Evolutionary conservation across 2,888 invertebrate genomes (phyloP).

Genomic region (Abrostola tripartita): DNA sequence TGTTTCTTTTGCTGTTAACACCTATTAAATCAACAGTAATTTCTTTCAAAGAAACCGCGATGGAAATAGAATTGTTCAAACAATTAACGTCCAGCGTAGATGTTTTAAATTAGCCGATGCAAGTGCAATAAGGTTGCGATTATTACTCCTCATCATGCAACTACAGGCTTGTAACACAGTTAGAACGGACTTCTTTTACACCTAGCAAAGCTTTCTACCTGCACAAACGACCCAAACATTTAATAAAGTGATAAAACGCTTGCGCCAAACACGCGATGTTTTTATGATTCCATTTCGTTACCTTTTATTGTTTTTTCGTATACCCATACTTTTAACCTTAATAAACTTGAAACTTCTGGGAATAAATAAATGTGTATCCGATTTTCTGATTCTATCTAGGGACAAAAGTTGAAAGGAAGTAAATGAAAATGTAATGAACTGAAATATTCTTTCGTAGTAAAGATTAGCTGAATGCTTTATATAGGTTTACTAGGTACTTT

Average conservation of each 20-base stretch:
- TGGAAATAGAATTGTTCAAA: slow-evolving; percentile 25
- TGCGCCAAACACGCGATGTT: slow-evolving; percentile 76
- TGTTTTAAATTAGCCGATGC: slow-evolving; percentile 56
- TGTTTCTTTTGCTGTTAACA: not conserved
- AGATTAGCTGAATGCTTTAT: slow-evolving; percentile 40
- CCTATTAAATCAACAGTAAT: slow-evolving; percentile 10
- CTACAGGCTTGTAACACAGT: slow-evolving; percentile 53
- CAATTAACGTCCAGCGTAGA: slow-evolving; percentile 43
- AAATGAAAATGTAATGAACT: slow-evolving; percentile 55
- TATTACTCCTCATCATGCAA: slow-evolving; percentile 65
- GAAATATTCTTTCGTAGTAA: slow-evolving; percentile 41
- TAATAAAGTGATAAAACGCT: slow-evolving; percentile 83
- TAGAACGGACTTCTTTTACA: slow-evolving; percentile 64
- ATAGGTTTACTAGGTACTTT: slow-evolving; percentile 28
- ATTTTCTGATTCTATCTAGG: slow-evolving; percentile 53
- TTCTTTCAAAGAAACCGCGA: slow-evolving; percentile 11
- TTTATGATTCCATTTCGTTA: slow-evolving; percentile 74
- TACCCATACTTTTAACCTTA: slow-evolving; percentile 67
- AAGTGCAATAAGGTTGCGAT: slow-evolving; percentile 58
- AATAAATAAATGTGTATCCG: slow-evolving; percentile 54
- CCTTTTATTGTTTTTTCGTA: slow-evolving; percentile 65
- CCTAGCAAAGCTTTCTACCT: slow-evolving; percentile 57
- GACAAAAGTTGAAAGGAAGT: slow-evolving; percentile 53
- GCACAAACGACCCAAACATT: slow-evolving; percentile 73
- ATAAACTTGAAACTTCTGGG: slow-evolving; percentile 65